Evolutionary conservation across 1,140 invertebrate species (phyloP).

Genomic region (Caenorhabditis brenneri): DNA sequence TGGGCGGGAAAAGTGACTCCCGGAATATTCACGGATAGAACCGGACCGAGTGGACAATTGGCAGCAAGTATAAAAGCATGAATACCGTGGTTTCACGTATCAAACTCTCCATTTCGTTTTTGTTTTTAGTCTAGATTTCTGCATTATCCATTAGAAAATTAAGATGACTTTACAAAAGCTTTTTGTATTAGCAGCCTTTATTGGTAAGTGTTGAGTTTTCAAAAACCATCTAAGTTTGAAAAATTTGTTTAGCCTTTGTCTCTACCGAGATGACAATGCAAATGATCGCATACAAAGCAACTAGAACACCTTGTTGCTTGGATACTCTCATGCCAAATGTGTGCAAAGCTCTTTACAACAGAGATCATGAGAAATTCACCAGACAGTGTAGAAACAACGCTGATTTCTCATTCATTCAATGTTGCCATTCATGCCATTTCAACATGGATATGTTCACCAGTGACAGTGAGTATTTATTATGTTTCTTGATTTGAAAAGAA

Average conservation of each 20-base stretch:
- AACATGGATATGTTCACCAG: conserved; percentile 48
- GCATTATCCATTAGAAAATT: background rate
- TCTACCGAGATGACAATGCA: conserved; percentile 37
- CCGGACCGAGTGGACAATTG: background rate
- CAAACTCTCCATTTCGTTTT: background rate
- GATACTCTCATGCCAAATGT: conserved; percentile 56
- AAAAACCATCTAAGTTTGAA: too few species aligned
- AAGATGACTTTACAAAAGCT: background rate
- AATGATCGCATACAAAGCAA: conserved; percentile 50
- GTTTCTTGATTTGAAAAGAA: background rate
- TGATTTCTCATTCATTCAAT: conserved; percentile 60
- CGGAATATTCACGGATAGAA: background rate
- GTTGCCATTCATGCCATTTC: conserved; percentile 59
- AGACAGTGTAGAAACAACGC: conserved; percentile 54
- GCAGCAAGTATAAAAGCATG: conserved; percentile 29
- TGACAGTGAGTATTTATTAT: background rate
- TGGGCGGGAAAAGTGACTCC: conserved; percentile 1
- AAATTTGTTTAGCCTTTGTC: background rate
- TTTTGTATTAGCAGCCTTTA: background rate
- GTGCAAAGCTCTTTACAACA: conserved; percentile 55
- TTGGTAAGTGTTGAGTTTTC: background rate
- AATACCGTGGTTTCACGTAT: conserved; percentile 31
- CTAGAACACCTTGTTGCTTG: conserved; percentile 56
- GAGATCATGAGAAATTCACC: conserved; percentile 55
- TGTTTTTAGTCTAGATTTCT: background rate